Conservation (phyloP, 2,888 invertebrate genomes). For the Palloptera scutellata region DNA sequence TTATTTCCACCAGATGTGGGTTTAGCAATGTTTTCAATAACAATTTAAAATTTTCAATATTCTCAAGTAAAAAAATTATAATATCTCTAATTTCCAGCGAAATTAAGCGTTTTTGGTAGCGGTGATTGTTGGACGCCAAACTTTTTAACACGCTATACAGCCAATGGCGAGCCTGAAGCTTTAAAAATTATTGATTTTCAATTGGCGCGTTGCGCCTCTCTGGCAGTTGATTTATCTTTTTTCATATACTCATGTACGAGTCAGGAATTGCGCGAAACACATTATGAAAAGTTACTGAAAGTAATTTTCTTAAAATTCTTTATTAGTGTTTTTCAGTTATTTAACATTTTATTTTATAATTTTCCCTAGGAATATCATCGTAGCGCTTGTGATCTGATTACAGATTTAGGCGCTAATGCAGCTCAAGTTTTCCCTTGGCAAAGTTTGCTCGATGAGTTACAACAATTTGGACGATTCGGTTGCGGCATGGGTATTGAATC, state of each 20-base stretch:
- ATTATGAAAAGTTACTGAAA: conserved; percentile 67
- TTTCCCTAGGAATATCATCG: conserved; percentile 69
- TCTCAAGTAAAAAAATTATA: too few species aligned
- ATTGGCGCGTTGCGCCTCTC: conserved; percentile 64
- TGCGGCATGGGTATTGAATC: conserved; percentile 68
- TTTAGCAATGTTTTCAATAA: not conserved
- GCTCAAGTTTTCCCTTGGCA: conserved; percentile 64
- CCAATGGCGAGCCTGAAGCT: conserved; percentile 46
- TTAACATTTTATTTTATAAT: not conserved
- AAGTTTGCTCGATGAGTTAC: conserved; percentile 62
- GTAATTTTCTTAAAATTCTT: conserved; percentile 23
- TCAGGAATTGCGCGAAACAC: conserved; percentile 66
- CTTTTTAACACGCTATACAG: conserved; percentile 68
- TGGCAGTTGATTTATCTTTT: conserved; percentile 63
- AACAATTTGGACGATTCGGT: conserved; percentile 65
- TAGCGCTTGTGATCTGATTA: conserved; percentile 67
- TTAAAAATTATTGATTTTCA: conserved; percentile 76
- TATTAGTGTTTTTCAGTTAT: too few species aligned
- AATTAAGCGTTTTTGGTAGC: conserved; percentile 71
- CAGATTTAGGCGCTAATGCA: conserved; percentile 70
- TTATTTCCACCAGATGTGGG: conserved; percentile 53
- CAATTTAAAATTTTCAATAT: too few species aligned
- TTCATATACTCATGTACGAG: conserved; percentile 72
- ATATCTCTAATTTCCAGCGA: conserved; percentile 40
- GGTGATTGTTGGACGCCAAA: conserved; percentile 83